Evolutionary conservation across 1,140 invertebrate species (phyloP).

Genomic region (Asbolus verrucosus): DNA sequence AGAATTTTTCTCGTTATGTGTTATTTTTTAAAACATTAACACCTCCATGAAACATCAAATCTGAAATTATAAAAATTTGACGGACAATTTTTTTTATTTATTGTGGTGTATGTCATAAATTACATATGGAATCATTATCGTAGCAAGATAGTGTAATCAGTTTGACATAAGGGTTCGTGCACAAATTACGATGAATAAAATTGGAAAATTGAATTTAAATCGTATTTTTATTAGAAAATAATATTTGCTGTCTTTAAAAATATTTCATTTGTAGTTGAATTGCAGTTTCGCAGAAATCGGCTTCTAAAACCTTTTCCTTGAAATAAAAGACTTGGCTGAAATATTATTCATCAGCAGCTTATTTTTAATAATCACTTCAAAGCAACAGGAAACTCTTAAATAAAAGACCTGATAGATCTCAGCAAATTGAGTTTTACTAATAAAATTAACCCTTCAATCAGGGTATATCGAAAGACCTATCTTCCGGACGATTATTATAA

Average conservation of each 20-base stretch:
- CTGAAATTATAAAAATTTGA: too few relatives aligned
- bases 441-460: constrained; percentile 48
- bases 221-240: constrained; percentile 21
- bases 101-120: too few relatives aligned
- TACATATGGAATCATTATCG: too few relatives aligned
- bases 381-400: constrained; percentile 45
- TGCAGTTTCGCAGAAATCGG: constrained; percentile 26
- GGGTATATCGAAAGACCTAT: constrained; percentile 45
- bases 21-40: too few relatives aligned
- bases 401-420: constrained; percentile 48
- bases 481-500: constrained; percentile 43
- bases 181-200: background rate
- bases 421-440: constrained; percentile 45
- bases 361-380: constrained; percentile 47
- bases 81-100: too few relatives aligned
- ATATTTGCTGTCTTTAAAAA: constrained; percentile 35
- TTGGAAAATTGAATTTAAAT: constrained; percentile 9
- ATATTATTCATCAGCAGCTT: constrained; percentile 45
- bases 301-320: constrained; percentile 15
- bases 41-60: too few relatives aligned
- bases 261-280: constrained; percentile 36
- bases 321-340: constrained; percentile 39
- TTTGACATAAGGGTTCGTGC: constrained; percentile 18
- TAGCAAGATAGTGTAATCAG: too few relatives aligned
- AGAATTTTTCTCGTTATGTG: too few relatives aligned